phyloP scores from a whole-genome alignment of 2,888 invertebrate species.

The Cetonia aurata region DNA sequence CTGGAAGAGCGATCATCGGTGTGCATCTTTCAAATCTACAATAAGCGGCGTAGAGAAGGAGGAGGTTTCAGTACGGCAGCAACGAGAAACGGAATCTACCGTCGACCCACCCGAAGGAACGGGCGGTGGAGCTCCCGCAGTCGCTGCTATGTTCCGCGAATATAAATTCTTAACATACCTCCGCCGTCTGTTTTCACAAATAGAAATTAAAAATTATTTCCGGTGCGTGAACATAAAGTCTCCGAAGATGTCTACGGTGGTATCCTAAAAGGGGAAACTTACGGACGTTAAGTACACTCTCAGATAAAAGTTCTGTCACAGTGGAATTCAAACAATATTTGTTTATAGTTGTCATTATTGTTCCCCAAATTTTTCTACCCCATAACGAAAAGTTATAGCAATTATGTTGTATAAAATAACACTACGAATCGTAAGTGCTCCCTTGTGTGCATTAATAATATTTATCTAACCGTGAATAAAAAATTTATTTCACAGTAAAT shows the following conservation, averaged over 20 bases:
- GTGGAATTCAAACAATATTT: no score
- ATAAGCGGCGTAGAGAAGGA: slow-evolving; percentile 41
- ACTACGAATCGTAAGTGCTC: no score
- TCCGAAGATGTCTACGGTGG: slow-evolving; percentile 10
- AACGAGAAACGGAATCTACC: slow-evolving; percentile 14
- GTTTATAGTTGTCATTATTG: no score
- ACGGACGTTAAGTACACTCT: no score
- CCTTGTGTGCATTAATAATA: no score
- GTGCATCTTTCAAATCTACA: slow-evolving; percentile 51
- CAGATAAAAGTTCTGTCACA: no score
- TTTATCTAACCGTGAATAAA: no score
- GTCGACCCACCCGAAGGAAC: background rate
- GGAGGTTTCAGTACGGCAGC: slow-evolving; percentile 1
- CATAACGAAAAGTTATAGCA: no score
- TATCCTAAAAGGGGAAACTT: no score
- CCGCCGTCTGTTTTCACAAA: slow-evolving; percentile 60
- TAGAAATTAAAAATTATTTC: slow-evolving; percentile 66
- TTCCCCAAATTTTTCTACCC: no score
- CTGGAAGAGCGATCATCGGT: slow-evolving; percentile 50
- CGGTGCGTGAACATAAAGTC: slow-evolving; percentile 58
- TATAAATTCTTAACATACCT: slow-evolving; percentile 48
- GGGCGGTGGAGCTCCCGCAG: slow-evolving; percentile 6
- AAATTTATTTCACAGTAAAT: no score
- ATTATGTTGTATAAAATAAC: no score
- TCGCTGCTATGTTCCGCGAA: slow-evolving; percentile 48